These are phyloP conservation scores for Brachionus paranguensis DNA, from an alignment of 1,140 invertebrate species.

Conservation along the genomic window DNA sequence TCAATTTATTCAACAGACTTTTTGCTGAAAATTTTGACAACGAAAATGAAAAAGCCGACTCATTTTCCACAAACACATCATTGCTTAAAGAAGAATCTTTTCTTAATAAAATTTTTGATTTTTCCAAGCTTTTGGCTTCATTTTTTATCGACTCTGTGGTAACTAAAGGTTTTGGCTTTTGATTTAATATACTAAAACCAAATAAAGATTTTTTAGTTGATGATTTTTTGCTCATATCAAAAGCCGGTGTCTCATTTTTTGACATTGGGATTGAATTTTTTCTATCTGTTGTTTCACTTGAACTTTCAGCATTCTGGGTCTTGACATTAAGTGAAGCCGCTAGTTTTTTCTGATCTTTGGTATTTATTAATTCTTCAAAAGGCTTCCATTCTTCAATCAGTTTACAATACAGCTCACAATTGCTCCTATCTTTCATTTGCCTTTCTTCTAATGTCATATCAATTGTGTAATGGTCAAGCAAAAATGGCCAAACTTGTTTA, in stretches of 20 bases:
- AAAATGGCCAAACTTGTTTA: constrained; percentile 74
- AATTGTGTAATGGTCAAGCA: constrained; percentile 78
- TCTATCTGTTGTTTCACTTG: neutral
- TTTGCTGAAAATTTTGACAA: constrained; percentile 17
- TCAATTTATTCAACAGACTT: neutral
- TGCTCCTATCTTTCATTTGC: neutral
- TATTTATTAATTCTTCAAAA: constrained; percentile 20
- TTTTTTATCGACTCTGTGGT: neutral
- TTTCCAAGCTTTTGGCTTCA: neutral
- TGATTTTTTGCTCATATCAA: neutral
- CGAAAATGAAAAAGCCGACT: constrained; percentile 13
- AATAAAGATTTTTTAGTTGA: neutral
- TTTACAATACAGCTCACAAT: neutral
- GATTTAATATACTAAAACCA: constrained; percentile 9
- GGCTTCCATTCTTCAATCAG: constrained; percentile 30
- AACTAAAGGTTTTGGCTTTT: constrained; percentile 18
- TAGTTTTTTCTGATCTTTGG: constrained; percentile 14
- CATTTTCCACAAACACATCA: constrained; percentile 29
- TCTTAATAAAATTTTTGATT: neutral
- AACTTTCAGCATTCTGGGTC: neutral
- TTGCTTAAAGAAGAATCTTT: constrained; percentile 37
- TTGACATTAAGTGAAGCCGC: neutral
- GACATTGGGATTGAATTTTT: neutral
- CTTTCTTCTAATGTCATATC: constrained; percentile 62
- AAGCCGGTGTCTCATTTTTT: neutral